Percentiles rank a stretch among this genome's conserved stretches.
Conservation (phyloP, 2,888 invertebrate genomes). For the Lypha dubia region DNA sequence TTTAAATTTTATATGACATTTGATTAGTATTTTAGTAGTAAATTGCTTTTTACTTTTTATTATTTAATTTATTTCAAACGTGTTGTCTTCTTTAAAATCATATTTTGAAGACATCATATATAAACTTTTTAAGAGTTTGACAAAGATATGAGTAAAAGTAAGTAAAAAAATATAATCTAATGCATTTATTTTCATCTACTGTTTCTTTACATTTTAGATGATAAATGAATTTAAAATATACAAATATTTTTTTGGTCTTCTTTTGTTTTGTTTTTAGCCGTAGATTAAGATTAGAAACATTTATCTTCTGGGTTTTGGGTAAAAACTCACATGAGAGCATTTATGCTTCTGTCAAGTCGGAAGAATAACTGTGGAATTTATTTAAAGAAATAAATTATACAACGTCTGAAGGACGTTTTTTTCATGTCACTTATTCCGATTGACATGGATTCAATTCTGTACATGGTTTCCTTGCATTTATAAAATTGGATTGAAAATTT, state of each 20-base stretch:
- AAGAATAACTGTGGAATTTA: not conserved
- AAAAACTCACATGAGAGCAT: not conserved
- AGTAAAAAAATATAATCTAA: not conserved
- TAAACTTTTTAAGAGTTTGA: not conserved
- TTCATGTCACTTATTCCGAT: too few relatives aligned
- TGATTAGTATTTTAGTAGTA: not conserved
- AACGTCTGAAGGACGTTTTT: too few relatives aligned
- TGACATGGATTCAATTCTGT: too few relatives aligned
- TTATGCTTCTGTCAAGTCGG: not conserved
- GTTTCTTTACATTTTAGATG: not conserved
- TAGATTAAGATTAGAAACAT: slow-evolving; percentile 25
- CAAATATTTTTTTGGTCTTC: slow-evolving; percentile 18
- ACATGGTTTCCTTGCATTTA: too few relatives aligned
- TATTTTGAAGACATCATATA: not conserved
- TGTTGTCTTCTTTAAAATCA: not conserved
- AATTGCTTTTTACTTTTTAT: not conserved
- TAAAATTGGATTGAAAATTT: too few relatives aligned
- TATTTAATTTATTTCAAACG: not conserved
- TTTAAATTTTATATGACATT: not conserved
- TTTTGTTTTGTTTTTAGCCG: slow-evolving; percentile 46
- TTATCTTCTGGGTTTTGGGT: slow-evolving; percentile 30
- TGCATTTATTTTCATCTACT: not conserved
- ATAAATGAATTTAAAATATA: slow-evolving; percentile 15
- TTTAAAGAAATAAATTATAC: not conserved
- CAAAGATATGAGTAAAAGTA: not conserved